Base-by-base conservation (phyloP, 2,797 vertebrate genomes). In the Xenops minutus region DNA sequence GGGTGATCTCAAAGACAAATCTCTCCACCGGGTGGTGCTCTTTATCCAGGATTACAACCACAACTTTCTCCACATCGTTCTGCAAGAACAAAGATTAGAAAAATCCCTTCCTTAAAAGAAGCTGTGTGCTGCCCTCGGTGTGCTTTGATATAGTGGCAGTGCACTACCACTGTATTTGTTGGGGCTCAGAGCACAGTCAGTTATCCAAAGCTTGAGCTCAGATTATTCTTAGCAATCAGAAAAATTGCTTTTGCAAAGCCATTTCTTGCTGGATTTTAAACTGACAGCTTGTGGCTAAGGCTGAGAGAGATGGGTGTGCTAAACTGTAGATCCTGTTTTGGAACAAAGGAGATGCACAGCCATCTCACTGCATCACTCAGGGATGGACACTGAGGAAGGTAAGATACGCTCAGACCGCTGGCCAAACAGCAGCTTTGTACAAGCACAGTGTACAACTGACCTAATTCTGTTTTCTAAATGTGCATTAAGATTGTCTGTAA, bases 1-100 rank as follows among this genome's bases (percentile, higher is more conserved):
- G 99, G 10, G 98, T 99, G 93, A 99, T 99, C 98, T 99, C 99
- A 94, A 99, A 99, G 80, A 99, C 99, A 84, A 99, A 99, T 98
- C 99, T 99, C 97, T 99, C 99, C 81, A 99, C 99, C 17, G 99
- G 99, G 95, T 99, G 99, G 97, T 99, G 99, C 96, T 99, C 99
- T 98, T 99, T 99, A 96, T 99, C 99, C 98, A 99, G 98, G 95
- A 99, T 99, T 54, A 99, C 99, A 68, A 99, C 98, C 12, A 99
- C 99, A 13, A 99, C 99, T 85, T 99, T 99, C 97, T 99, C 99
- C 91, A 99, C 99, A 32, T 99, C 99, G 9, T 99, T 99, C 99
- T 99, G 97, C 77, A 97, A 94, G 46, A 67, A 49, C 16, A 82
- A 44, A 71, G 30, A 77, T 7, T 4, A n/a, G 55, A 84, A 74